Percentiles rank a stretch among this genome's conserved stretches.
These are phyloP conservation scores for Chloroceryle aenea DNA, from an alignment of 2,113 vertebrate species.

Conservation along the genomic window DNA sequence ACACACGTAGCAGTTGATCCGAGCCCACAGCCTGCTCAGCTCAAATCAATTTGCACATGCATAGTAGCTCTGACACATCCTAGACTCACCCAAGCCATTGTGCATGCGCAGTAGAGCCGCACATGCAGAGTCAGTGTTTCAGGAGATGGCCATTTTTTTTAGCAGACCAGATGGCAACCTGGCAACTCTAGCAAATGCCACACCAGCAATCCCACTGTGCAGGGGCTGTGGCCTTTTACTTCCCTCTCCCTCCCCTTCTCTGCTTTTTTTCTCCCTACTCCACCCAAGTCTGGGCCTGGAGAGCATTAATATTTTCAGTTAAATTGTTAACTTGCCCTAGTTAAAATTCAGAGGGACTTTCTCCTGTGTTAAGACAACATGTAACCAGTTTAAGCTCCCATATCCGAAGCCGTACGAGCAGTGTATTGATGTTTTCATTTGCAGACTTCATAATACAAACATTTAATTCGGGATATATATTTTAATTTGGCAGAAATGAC, in stretches of 20 bases:
- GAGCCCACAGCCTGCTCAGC: not conserved
- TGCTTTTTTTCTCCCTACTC: not conserved
- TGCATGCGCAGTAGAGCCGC: not conserved
- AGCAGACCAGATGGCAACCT: constrained; percentile 63
- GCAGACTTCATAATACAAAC: not conserved
- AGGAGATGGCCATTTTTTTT: constrained; percentile 33
- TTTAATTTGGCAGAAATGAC: not conserved
- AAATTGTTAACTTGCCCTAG: not conserved
- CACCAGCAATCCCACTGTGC: not conserved
- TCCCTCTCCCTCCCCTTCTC: not conserved
- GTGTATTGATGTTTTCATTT: not conserved
- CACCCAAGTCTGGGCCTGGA: not conserved
- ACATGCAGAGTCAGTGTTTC: not conserved
- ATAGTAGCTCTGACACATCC: constrained; percentile 37
- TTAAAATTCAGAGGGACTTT: not conserved
- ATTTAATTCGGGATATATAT: not conserved
- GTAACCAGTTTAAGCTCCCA: not conserved
- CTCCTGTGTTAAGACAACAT: not conserved
- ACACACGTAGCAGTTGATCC: not conserved
- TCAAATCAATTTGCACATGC: not conserved
- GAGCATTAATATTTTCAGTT: not conserved
- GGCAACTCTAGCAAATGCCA: constrained; percentile 43
- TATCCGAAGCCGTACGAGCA: not conserved
- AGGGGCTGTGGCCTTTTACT: not conserved
- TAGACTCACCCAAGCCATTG: not conserved